Evolutionary conservation across 2,888 invertebrate genomes (phyloP).

Genomic region (Cristatella mucedo): DNA sequence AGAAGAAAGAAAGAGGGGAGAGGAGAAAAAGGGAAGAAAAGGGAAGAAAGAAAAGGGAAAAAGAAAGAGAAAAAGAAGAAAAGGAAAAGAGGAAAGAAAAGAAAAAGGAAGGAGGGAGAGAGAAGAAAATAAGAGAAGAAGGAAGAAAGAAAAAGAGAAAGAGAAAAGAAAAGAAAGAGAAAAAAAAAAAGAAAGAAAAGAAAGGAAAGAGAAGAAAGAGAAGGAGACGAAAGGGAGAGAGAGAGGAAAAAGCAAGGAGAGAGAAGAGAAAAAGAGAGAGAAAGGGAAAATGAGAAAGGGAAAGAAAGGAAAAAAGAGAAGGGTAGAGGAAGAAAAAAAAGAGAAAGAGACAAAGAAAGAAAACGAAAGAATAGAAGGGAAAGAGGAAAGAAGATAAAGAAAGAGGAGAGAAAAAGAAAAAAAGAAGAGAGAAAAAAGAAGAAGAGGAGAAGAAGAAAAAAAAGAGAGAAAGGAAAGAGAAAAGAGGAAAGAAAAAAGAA

Average conservation of each 20-base stretch:
- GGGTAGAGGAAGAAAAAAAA: background rate
- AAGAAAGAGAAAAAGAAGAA: conserved; percentile 1
- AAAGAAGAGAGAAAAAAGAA: too few species aligned
- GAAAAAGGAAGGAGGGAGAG: conserved; percentile 1
- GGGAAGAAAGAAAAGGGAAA: background rate
- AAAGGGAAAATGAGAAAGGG: background rate
- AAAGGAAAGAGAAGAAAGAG: conserved; percentile 1
- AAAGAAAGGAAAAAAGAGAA: background rate
- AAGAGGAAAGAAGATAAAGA: background rate
- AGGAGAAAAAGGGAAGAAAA: background rate
- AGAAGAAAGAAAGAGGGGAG: conserved; percentile 1
- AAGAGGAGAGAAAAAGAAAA: too few species aligned
- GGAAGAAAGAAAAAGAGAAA: too few species aligned
- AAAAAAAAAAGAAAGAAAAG: conserved; percentile 1
- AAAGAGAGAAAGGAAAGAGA: too few species aligned
- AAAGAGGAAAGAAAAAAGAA: too few species aligned
- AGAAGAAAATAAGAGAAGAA: background rate
- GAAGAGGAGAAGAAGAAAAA: too few species aligned
- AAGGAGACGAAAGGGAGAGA: background rate
- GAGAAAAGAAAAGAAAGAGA: too few species aligned
- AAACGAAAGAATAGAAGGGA: background rate
- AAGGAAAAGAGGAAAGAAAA: too few species aligned
- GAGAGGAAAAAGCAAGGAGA: background rate
- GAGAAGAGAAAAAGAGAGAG: too few species aligned
- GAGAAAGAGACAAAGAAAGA: background rate